Evolutionary conservation across 2,113 vertebrate species (phyloP).

Genomic region (Labeo catla): DNA sequence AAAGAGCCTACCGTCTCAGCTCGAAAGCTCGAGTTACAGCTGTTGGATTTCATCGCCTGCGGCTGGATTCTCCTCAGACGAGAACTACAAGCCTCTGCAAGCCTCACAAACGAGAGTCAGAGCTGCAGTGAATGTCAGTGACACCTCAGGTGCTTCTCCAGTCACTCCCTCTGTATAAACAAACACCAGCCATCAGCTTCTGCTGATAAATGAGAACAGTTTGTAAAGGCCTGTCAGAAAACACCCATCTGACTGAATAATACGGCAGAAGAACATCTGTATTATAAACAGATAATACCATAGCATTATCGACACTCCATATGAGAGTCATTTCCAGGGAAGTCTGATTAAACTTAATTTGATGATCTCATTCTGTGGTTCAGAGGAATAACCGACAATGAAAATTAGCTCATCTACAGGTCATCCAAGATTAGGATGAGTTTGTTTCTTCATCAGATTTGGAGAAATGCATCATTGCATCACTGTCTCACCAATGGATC

Average conservation of each 20-base stretch:
- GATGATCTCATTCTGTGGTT: not conserved
- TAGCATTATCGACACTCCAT: not conserved
- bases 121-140: not conserved
- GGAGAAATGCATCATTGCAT: too few species aligned
- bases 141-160: not conserved
- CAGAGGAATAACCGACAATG: not conserved
- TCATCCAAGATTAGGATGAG: not conserved
- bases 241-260: not conserved
- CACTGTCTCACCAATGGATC: too few species aligned
- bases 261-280: not conserved
- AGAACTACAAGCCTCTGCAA: constrained; percentile 40
- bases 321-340: not conserved
- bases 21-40: not conserved
- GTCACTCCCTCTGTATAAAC: constrained; percentile 12
- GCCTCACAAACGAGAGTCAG: not conserved
- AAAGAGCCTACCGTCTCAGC: too few species aligned
- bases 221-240: too few species aligned
- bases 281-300: not conserved
- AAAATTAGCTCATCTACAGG: not conserved
- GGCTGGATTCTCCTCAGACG: constrained; percentile 23
- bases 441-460: too few species aligned
- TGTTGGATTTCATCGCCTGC: not conserved
- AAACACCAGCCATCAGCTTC: constrained; percentile 14
- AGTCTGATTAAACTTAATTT: not conserved
- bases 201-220: too few species aligned